Base-by-base conservation (phyloP, 1,140 invertebrate species). In the Drosophila arawakana region DNA sequence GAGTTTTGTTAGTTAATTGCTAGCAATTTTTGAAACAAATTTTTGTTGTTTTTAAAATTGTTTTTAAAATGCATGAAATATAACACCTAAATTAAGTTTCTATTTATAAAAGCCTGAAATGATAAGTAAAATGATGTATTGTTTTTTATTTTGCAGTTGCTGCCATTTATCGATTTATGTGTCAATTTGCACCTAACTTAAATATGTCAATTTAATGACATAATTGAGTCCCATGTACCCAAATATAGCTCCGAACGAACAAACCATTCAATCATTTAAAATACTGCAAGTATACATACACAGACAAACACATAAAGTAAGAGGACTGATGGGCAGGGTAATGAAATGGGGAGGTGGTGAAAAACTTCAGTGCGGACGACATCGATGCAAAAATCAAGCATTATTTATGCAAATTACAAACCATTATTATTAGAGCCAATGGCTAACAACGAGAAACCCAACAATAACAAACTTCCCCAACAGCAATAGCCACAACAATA, bases 391-490 rank as follows among this genome's bases (percentile, higher is more conserved):
- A 78, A 89, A 88, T 83, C 77, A 80, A 72, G 67, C 84, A 86
- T 86, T 86, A 88, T 88, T 83, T 88, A 88, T 88, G 83, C 84
- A 88, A 89, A 88, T 88, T 89, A 80, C 83, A 89, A 75, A 21
- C 80, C 83, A 88, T 89, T 88, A 83, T 88, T 88, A 88, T 88
- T 88, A 83, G 81, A 88, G 80, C 76, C 84, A 71, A 75, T 71
- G 68, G 66, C 73, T 70, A 72, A 59, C 77, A 68, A 54, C 62
- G 61, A 55, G 18, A 62, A 52, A 21, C 10, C 7, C 41, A 66
- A 30, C 37, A 62, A 60, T 18, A 49, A 39, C 50, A 47, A 66
- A 49, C 46, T 65, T 43, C 55, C 65, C 63, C 62, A 65, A 21
- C 52, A 73, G 25, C 25, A 30, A 30, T 30, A 5, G 25, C 60